phyloP scores from a whole-genome alignment of 2,113 vertebrate genomes.

The Proterorhinus semilunaris region DNA sequence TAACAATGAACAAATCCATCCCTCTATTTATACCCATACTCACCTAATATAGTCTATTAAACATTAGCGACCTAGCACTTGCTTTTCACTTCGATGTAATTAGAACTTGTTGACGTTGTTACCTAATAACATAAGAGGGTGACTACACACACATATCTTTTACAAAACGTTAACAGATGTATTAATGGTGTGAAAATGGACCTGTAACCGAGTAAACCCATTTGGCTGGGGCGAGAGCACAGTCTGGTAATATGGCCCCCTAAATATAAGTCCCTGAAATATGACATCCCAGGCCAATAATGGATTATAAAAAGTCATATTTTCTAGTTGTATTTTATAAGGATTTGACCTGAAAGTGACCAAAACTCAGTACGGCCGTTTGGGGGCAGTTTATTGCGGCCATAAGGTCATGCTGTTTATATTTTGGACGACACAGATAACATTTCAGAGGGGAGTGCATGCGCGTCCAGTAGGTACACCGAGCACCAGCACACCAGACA shows the following conservation, averaged over 20 bases:
- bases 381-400: conserved; percentile 5
- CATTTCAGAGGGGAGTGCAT: conserved; percentile 23
- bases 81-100: not conserved
- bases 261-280: not conserved
- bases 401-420: conserved; percentile 45
- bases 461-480: not conserved
- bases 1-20: no score
- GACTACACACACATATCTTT: not conserved
- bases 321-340: no score
- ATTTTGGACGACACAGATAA: conserved; percentile 43
- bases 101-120: not conserved
- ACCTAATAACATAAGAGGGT: not conserved
- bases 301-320: no score
- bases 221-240: not conserved
- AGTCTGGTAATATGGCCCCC: not conserved
- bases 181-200: not conserved
- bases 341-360: not conserved
- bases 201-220: not conserved
- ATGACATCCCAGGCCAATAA: not conserved
- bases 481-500: not conserved
- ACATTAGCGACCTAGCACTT: no score
- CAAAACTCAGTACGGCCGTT: conserved; percentile 16
- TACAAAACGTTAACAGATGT: not conserved
- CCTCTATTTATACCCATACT: no score
- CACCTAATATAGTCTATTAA: no score